Base-by-base conservation (phyloP, 1,140 invertebrate species). In the Lamellibrachia luymesi region DNA sequence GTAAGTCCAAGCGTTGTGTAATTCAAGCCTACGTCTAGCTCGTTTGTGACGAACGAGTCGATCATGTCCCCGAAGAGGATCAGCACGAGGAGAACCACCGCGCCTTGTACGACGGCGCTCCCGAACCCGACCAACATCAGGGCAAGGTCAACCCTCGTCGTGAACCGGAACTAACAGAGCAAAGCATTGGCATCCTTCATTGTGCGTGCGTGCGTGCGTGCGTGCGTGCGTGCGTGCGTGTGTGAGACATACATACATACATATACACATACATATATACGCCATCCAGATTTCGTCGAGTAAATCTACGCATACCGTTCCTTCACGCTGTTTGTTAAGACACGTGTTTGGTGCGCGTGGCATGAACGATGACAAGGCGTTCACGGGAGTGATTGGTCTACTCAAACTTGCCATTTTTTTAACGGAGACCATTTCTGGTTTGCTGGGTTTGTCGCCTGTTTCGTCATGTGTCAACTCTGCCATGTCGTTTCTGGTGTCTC, bases 31-130 rank as follows among this genome's bases (percentile, higher is more conserved):
- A 80, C 64, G 64, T 80, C 64, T 80, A 2, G 13, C 64, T 80
- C 64, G 64, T 80, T 80, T 17, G 13, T 80, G 13, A 80, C 64
- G 94, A 96, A 96, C 2, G 95, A 90, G 92, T 96, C 95, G 51
- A 95, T 95, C 95, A 96, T 95, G 49, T 95, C 95, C 4, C 96
- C 96, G 93, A 96, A 96, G 38, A 96, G 94, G 27, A 96, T 94
- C 51, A 96, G 96, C 95, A 96, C 95, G 8, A 93, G 27, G n/a
- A 96, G 96, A n/a, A 96, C 92, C 17, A 95, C 94, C 8, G 94
- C 93, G 10, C 96, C 96, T 91, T 96, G 95, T 22, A 92, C 94
- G 2, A 94, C 50, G 2, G 95, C 95, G 93, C 93, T 93, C 5
- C 96, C 1, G 4, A 94, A 94, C 0, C 96, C 96, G 8, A 96